Evolutionary conservation across 2,113 vertebrate genomes (phyloP).

Genomic region (Ancistrus triradiatus): DNA sequence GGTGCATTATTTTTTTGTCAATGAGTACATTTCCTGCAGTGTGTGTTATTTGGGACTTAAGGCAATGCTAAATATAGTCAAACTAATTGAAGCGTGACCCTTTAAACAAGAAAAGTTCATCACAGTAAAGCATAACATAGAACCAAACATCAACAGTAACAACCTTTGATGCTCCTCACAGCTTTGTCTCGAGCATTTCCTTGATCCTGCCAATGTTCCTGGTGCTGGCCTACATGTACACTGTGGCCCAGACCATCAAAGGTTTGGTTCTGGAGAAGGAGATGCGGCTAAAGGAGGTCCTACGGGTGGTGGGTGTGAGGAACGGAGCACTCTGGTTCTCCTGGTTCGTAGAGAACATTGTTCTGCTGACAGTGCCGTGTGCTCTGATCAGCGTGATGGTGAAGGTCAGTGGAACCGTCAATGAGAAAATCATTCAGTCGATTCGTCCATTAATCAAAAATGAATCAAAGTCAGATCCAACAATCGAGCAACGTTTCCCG

Average conservation of each 20-base stretch:
- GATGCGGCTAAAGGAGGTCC: slow-evolving; percentile 61
- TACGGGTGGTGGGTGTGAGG: slow-evolving; percentile 48
- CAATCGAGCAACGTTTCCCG: neutral
- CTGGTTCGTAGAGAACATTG: slow-evolving; percentile 56
- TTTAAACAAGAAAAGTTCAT: too few species aligned
- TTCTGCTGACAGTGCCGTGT: slow-evolving; percentile 58
- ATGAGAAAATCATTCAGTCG: neutral
- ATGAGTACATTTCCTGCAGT: too few species aligned
- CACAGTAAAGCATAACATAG: too few species aligned
- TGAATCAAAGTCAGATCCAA: neutral
- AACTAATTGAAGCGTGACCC: too few species aligned
- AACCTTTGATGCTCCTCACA: slow-evolving; percentile 42
- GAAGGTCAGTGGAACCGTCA: slow-evolving; percentile 61
- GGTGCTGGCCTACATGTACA: slow-evolving; percentile 63
- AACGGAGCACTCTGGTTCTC: slow-evolving; percentile 55
- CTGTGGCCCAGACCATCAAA: slow-evolving; percentile 63
- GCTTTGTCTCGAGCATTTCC: slow-evolving; percentile 61
- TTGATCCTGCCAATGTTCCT: slow-evolving; percentile 69
- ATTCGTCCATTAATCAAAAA: neutral
- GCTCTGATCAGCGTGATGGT: slow-evolving; percentile 61
- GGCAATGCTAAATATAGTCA: too few species aligned
- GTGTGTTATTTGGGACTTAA: too few species aligned
- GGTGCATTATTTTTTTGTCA: too few species aligned
- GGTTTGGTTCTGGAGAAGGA: slow-evolving; percentile 62
- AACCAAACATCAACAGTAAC: slow-evolving; percentile 10